phyloP scores from a whole-genome alignment of 2,113 vertebrate species.

The Neolamprologus sp. region DNA sequence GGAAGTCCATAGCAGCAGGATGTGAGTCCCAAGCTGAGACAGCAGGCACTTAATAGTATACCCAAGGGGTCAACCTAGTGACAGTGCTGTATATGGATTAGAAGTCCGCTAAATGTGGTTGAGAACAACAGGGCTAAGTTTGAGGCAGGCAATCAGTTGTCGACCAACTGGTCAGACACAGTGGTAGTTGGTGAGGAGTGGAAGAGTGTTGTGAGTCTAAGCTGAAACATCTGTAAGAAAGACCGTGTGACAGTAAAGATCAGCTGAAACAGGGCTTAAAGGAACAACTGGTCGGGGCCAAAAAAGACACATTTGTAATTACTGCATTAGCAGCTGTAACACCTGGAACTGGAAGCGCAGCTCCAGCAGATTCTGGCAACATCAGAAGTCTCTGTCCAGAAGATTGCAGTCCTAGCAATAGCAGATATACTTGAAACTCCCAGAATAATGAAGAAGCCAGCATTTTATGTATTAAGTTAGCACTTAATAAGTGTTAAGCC shows the following conservation, averaged over 20 bases:
- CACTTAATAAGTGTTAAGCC: background rate
- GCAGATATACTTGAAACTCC: background rate
- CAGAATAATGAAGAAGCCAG: background rate
- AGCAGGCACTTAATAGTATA: background rate
- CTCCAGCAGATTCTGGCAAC: background rate
- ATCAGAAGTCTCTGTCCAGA: background rate
- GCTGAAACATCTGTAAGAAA: background rate
- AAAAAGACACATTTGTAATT: background rate
- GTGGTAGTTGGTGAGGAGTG: background rate
- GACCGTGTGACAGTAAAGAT: background rate
- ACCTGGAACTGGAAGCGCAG: background rate
- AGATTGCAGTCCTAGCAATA: background rate
- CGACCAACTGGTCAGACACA: background rate
- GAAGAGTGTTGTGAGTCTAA: background rate
- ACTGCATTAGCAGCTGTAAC: background rate
- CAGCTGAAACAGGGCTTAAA: background rate
- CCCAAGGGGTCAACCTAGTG: background rate
- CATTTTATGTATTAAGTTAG: background rate
- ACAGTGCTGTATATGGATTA: background rate
- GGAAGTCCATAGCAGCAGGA: background rate
- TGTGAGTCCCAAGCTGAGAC: background rate
- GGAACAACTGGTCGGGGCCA: background rate
- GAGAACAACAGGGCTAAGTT: background rate
- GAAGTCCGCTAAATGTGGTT: background rate
- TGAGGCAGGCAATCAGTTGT: background rate